Evolutionary conservation across 1,140 invertebrate species (phyloP), one percentile per base, ranked within the genome.

Genomic region (Acromyrmex heyeri): DNA sequence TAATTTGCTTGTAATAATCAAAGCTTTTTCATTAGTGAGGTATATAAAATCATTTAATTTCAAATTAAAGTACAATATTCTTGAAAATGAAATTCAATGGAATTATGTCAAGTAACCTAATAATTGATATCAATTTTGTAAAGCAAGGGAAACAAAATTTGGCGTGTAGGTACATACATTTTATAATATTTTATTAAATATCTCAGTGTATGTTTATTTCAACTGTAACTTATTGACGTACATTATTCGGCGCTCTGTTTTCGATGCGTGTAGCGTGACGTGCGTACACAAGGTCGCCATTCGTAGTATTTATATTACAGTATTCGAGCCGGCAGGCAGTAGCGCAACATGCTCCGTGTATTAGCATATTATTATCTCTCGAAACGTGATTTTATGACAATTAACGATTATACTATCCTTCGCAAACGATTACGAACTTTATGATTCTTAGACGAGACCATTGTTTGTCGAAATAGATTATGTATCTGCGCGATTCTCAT

Each of bases 1-100:
- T 64, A 30, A 64, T 64, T 64, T 62, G 6, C 27, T 30, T 64
- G 27, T 30, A 65, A 65, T 34, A 2, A 65, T 65, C n/a, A 65
- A 44, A 65, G 27, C 5, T 0, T 30, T 64, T 64, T 7, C 27
- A 30, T 64, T 64, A 30, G 14, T 18, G 3, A 64, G 8, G 0
- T 64, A 30, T 30, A 64, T 10, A 10, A 64, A 64, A 64, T 8
- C 16, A 64, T 64, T 64, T 2, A 24, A 24, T 24, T 24, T 24
- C 1, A 5, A 64, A 30, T 64, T 34, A 18, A 64, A 64, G 24
- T 4, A 10, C 8, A 59, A 57, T 38, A 0, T 7, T 38, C 6
- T 44, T 44, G 8, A 44, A 44, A 59, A 59, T 59, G 21, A 18
- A 30, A 30, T 64, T 8, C 8, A 64, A 64, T 64, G 16, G 27